Evolutionary conservation across 2,113 vertebrate genomes (phyloP).

Genomic region (Leucopsar rothschildi): DNA sequence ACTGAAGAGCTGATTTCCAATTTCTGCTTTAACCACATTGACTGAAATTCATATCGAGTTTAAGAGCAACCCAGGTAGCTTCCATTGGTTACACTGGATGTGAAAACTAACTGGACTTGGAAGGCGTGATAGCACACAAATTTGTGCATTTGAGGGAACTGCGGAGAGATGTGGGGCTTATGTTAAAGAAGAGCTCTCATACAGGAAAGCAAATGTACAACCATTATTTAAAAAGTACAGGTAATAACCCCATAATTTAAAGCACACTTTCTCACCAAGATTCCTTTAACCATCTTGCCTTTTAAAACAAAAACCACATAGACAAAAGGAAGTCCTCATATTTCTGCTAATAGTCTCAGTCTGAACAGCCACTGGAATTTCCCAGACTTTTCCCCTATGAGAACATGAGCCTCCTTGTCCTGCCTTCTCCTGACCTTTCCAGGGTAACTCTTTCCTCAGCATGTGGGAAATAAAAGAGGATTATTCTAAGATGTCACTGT

Average conservation of each 20-base stretch:
- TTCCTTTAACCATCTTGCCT: neutral
- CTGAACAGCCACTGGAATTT: neutral
- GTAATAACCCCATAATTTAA: neutral
- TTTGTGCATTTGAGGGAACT: neutral
- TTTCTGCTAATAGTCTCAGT: neutral
- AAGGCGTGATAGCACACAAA: neutral
- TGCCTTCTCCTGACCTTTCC: conserved; percentile 11
- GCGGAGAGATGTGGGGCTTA: neutral
- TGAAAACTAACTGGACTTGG: neutral
- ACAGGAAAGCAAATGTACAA: neutral
- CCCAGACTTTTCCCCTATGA: neutral
- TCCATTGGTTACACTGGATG: neutral
- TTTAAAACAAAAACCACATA: neutral
- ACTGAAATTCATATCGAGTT: neutral
- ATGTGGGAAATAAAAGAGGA: conserved; percentile 6
- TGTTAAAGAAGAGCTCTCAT: neutral
- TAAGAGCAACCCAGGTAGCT: neutral
- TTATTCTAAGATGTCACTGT: neutral
- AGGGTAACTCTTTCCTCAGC: neutral
- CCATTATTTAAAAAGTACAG: neutral
- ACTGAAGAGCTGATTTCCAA: neutral
- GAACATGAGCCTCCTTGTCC: neutral
- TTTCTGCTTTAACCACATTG: neutral
- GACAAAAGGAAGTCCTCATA: neutral
- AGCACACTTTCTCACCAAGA: neutral